Evolutionary conservation across 2,113 vertebrate species (phyloP), one percentile per base, ranked within the genome.

Genomic region (Phainopepla nitens): DNA sequence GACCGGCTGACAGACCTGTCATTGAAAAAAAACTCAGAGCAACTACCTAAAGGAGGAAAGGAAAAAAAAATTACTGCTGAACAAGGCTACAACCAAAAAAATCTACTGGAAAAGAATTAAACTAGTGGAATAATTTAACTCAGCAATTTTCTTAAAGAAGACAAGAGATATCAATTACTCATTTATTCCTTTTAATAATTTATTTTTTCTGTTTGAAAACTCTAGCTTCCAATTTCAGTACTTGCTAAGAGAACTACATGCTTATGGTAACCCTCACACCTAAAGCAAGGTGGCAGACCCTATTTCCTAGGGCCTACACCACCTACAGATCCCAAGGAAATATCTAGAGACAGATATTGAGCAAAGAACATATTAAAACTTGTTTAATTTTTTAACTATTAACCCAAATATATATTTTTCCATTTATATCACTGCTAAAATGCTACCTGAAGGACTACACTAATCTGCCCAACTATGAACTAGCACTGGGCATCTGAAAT

Each of bases 1-100:
- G 97, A 96, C n/a, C 98, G 96, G 54, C 94, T 97, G 62, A 99
- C 93, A 57, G 84, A 33, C 18, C 39, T 92, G 56, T 98, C 98
- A 82, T 98, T 97, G 71, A 99, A 97, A 51, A 72, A 31, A 96
- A 98, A 99, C 70, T 99, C 99, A 53, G 99, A 98, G 51, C 98
- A 98, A 45, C 73, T 97, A 20, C 97, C 99, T 99, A 72, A 76
- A 95, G 75, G 75, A 94, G 18, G 27, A 82, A 90, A 94, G 15
- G 22, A 35, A 41, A 65, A 53, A 41, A 36, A n/a, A 57, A 35
- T 12, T 10, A 54, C 23, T 28, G 15, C 58, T 49, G 14, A 33
- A 77, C 87, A 51, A 1, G 2, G 8, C 18, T 53, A 35, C 14
- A 82, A 15, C 9, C 69, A 41, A 56, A 84, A 12, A 82, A 82